Evolutionary conservation across 2,113 vertebrate species (phyloP).

Genomic region (Hippocampus comes): DNA sequence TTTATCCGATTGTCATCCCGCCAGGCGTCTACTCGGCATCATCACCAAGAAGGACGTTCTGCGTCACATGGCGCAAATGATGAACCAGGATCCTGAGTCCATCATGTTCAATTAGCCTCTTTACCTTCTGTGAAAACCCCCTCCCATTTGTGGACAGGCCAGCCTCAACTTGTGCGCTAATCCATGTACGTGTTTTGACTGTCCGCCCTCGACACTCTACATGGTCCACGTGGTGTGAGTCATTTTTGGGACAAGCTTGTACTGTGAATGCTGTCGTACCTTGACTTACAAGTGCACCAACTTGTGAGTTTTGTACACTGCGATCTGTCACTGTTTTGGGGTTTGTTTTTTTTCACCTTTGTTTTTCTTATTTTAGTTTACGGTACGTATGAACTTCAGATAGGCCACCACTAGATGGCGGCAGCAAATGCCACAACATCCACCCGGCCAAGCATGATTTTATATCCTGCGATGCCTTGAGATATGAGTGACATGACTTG

Average conservation of each 20-base stretch:
- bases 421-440: not conserved
- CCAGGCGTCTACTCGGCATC: conserved; percentile 76
- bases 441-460: not conserved
- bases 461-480: not conserved
- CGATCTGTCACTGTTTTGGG: not conserved
- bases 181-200: conserved; percentile 21
- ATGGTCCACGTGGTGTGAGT: not conserved
- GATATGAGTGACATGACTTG: not conserved
- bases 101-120: conserved; percentile 90
- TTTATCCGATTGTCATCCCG: not conserved
- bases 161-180: conserved; percentile 3
- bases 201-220: not conserved
- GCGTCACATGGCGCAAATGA: conserved; percentile 98
- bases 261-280: not conserved
- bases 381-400: too few species aligned
- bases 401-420: too few species aligned
- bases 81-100: conserved; percentile 97
- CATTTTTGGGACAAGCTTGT: not conserved
- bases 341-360: not conserved
- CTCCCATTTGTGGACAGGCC: conserved; percentile 12
- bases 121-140: conserved; percentile 9
- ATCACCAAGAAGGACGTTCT: conserved; percentile 97
- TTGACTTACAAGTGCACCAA: not conserved
- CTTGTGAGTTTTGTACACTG: not conserved
- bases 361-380: not conserved